Conservation (phyloP, 2,797 vertebrate species). For the Dendrocincla fuliginosa region DNA sequence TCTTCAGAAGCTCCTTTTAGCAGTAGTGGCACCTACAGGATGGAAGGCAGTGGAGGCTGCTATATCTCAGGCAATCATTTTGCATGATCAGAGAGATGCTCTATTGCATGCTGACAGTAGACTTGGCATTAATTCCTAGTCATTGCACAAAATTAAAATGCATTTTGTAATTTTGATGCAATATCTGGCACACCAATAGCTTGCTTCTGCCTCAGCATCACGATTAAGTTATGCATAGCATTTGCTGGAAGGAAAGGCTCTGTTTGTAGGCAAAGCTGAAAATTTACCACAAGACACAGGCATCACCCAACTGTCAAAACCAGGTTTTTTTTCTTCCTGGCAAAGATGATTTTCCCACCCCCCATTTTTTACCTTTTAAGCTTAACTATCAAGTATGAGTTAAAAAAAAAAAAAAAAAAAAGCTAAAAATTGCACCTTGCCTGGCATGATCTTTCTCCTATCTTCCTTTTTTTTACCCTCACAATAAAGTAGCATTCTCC, state of each 20-base stretch:
- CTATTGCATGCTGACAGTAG: slow-evolving; percentile 51
- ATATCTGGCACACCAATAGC: slow-evolving; percentile 64
- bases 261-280: slow-evolving; percentile 67
- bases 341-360: not conserved
- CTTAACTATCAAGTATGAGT: not conserved
- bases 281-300: slow-evolving; percentile 65
- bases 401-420: not conserved
- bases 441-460: not conserved
- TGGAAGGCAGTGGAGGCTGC: slow-evolving; percentile 39
- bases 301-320: slow-evolving; percentile 60
- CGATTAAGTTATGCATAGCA: slow-evolving; percentile 43
- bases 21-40: slow-evolving; percentile 71
- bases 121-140: slow-evolving; percentile 61
- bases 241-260: slow-evolving; percentile 62
- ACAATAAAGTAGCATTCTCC: not conserved
- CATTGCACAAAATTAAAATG: slow-evolving; percentile 66
- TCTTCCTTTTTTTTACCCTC: not conserved
- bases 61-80: slow-evolving; percentile 33
- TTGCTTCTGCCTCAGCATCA: slow-evolving; percentile 52
- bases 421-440: not conserved
- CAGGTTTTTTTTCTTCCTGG: slow-evolving; percentile 39
- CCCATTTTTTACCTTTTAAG: slow-evolving; percentile 35
- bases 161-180: slow-evolving; percentile 69
- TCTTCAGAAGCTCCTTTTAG: slow-evolving; percentile 59
- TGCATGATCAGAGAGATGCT: slow-evolving; percentile 50